Percentiles rank a stretch among this genome's conserved stretches.
phyloP scores from a whole-genome alignment of 2,113 vertebrate species.

The Mustela nigripes region DNA sequence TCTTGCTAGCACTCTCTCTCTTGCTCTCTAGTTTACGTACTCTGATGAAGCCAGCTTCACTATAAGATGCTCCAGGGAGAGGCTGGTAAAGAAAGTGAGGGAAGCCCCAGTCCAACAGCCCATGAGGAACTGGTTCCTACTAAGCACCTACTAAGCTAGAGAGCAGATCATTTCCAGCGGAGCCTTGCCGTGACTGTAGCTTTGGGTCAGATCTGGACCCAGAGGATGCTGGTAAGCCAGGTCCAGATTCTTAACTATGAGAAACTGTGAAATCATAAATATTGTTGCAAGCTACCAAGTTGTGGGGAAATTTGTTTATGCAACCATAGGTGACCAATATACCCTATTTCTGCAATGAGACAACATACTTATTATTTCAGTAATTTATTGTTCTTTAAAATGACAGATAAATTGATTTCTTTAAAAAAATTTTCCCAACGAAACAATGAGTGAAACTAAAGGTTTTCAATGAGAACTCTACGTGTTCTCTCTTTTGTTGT shows the following conservation, averaged over 20 bases:
- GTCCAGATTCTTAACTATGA: not conserved
- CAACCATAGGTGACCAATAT: not conserved
- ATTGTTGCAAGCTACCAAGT: not conserved
- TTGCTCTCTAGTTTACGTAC: not conserved
- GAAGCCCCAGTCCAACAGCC: not conserved
- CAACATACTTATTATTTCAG: not conserved
- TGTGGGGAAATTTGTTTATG: not conserved
- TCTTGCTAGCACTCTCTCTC: not conserved
- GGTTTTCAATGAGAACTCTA: not conserved
- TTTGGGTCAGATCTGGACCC: not conserved
- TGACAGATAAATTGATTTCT: not conserved
- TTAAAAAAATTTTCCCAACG: not conserved
- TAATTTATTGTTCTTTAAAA: slow-evolving; percentile 25
- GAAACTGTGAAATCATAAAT: not conserved
- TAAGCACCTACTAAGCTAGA: not conserved
- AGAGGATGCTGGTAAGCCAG: not conserved
- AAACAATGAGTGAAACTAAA: not conserved
- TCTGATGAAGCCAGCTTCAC: not conserved
- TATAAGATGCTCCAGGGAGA: not conserved
- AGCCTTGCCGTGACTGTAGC: not conserved
- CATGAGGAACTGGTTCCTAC: not conserved
- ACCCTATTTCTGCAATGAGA: slow-evolving; percentile 24
- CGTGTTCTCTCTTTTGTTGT: not conserved
- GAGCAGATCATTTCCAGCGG: not conserved
- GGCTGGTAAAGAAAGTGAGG: not conserved